phyloP scores from a whole-genome alignment of 2,113 vertebrate genomes.

The Microtus oregoni region DNA sequence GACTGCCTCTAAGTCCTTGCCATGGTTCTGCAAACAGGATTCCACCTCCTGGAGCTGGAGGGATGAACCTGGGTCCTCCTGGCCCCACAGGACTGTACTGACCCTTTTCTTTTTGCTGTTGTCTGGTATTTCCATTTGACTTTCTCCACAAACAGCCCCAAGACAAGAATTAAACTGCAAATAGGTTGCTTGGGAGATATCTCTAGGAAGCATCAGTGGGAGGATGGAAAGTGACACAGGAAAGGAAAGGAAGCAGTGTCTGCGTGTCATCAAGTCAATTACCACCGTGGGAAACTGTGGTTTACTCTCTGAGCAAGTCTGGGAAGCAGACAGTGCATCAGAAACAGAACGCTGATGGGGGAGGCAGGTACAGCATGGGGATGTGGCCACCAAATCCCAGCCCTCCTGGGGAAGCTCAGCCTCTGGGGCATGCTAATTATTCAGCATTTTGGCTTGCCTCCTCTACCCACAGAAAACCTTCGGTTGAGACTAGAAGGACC shows the following conservation, averaged over 20 bases:
- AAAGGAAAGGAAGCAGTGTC: neutral
- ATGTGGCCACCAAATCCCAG: neutral
- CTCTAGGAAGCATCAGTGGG: neutral
- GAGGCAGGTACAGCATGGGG: no score
- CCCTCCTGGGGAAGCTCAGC: neutral
- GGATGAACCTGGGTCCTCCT: neutral
- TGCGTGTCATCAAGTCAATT: neutral
- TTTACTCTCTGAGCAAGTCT: neutral
- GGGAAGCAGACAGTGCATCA: neutral
- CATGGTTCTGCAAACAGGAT: neutral
- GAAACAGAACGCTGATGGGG: neutral
- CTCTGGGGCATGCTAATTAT: neutral
- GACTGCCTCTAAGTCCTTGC: neutral
- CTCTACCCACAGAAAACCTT: neutral
- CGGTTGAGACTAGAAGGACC: neutral
- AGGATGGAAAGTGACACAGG: neutral
- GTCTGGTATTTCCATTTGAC: neutral
- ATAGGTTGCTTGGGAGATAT: neutral
- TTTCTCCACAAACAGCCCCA: conserved; percentile 28
- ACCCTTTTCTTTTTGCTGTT: neutral
- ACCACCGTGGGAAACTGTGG: neutral
- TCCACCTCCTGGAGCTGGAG: neutral
- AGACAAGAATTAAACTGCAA: neutral
- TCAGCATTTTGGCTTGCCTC: neutral
- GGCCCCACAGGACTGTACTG: neutral